Conservation (phyloP, 2,797 vertebrate genomes). For the Myotis daubentonii region DNA sequence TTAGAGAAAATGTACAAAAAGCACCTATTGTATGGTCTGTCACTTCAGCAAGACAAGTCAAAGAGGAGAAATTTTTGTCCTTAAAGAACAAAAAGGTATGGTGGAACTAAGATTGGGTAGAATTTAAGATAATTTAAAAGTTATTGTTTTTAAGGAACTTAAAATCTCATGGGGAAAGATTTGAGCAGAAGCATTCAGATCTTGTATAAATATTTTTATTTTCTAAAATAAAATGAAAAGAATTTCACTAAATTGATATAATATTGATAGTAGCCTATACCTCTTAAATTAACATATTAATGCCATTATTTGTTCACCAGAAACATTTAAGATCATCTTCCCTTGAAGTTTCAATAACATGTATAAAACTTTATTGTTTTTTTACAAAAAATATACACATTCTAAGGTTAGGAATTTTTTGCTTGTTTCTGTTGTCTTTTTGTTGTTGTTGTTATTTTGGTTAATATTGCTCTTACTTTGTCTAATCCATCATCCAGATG, state of each 20-base stretch:
- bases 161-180: neutral
- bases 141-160: neutral
- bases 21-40: neutral
- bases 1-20: neutral
- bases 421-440: neutral
- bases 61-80: neutral
- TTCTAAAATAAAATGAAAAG: slow-evolving; percentile 38
- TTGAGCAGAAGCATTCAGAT: neutral
- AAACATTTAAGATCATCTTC: neutral
- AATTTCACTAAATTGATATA: neutral
- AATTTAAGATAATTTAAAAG: neutral
- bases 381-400: neutral
- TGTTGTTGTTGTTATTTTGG: neutral
- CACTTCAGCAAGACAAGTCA: neutral
- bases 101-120: neutral
- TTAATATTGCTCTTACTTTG: neutral
- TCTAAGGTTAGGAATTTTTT: neutral
- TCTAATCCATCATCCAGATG: neutral
- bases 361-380: neutral
- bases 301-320: neutral
- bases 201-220: neutral
- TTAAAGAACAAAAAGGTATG: neutral
- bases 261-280: neutral
- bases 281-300: neutral
- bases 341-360: neutral